phyloP scores from a whole-genome alignment of 2,797 vertebrate genomes.

The Centroberyx gerrardi region DNA sequence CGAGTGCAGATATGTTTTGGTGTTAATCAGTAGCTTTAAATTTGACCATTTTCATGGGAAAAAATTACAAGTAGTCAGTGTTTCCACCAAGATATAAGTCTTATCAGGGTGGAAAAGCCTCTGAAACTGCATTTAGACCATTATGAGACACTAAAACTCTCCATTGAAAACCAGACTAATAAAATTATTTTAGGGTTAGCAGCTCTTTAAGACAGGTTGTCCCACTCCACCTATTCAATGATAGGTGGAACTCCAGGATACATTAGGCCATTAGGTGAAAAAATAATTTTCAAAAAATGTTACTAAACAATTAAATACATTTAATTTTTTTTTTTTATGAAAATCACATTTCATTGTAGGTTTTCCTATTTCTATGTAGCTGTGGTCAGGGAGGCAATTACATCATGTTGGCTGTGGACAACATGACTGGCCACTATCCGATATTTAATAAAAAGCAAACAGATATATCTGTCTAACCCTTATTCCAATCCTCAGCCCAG shows the following conservation, averaged over 20 bases:
- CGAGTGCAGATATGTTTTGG: too few species aligned
- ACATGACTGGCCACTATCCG: not conserved
- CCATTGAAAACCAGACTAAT: conserved; percentile 38
- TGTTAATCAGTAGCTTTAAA: too few species aligned
- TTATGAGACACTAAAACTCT: conserved; percentile 6
- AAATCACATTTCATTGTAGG: too few species aligned
- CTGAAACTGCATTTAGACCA: not conserved
- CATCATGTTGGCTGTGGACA: not conserved
- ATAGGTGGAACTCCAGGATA: conserved; percentile 10
- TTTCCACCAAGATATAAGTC: too few species aligned
- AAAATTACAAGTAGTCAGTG: too few species aligned
- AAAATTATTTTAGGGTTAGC: conserved; percentile 21
- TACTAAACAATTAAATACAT: not conserved
- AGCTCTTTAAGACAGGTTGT: conserved; percentile 17
- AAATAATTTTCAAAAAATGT: conserved; percentile 48
- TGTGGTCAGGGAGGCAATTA: not conserved
- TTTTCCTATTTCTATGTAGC: not conserved
- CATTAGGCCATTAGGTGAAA: conserved; percentile 14
- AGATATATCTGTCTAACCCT: too few species aligned
- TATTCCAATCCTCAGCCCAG: not conserved
- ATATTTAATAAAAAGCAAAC: conserved; percentile 31
- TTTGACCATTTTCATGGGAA: too few species aligned
- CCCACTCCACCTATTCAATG: conserved; percentile 30
- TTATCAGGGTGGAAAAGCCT: too few species aligned
- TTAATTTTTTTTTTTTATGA: too few species aligned